phyloP scores from a whole-genome alignment of 2,113 vertebrate species.

The Neodon shergylaensis region DNA sequence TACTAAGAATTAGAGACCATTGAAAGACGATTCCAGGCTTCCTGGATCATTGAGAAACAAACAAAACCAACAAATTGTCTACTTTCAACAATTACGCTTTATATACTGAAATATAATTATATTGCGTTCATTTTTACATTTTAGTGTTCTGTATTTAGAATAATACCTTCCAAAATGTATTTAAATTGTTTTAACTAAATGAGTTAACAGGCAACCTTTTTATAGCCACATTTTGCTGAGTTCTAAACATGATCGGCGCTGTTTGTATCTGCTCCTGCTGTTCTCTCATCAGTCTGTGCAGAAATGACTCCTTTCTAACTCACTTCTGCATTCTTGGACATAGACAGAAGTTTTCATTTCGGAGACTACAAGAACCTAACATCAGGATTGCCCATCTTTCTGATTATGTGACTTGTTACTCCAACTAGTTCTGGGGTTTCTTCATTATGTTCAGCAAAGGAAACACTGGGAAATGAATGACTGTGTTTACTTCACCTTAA shows the following conservation, averaged over 20 bases:
- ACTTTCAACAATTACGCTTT: background rate
- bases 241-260: background rate
- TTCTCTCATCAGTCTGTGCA: background rate
- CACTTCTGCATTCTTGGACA: background rate
- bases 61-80: background rate
- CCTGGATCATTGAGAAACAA: background rate
- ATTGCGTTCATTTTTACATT: background rate
- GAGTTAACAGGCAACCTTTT: background rate
- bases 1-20: background rate
- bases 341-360: no score
- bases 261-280: background rate
- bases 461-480: background rate
- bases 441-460: background rate
- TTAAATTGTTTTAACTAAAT: background rate
- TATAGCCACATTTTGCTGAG: background rate
- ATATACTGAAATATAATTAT: background rate
- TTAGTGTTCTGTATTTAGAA: background rate
- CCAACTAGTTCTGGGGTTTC: background rate
- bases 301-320: background rate
- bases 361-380: no score
- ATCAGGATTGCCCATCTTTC: no score
- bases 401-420: no score
- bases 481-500: background rate
- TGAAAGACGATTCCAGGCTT: background rate
- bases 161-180: background rate